Conservation (phyloP, 1,140 invertebrate genomes). For the Trichogramma pretiosum region DNA sequence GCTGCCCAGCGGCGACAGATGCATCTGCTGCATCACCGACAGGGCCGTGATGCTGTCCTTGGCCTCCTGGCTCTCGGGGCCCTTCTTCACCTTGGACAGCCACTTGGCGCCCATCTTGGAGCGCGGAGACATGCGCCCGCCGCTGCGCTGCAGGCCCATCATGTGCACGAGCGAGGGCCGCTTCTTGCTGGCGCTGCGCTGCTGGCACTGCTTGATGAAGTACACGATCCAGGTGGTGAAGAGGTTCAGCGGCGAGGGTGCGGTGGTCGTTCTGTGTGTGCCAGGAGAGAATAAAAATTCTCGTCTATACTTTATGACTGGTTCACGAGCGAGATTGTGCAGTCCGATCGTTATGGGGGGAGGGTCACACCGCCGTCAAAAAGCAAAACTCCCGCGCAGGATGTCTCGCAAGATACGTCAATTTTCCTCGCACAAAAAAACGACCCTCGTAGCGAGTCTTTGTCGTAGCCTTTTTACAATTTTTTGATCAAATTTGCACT, state of each 20-base stretch:
- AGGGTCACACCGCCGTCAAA: no score
- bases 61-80: constrained; percentile 54
- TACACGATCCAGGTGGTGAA: constrained; percentile 90
- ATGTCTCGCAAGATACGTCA: no score
- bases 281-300: no score
- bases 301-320: not conserved
- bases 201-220: constrained; percentile 73
- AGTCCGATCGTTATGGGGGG: no score
- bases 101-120: constrained; percentile 79
- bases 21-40: constrained; percentile 65
- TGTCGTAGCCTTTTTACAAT: no score
- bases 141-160: constrained; percentile 63
- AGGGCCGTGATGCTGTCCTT: constrained; percentile 69
- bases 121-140: constrained; percentile 64
- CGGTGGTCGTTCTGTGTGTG: constrained; percentile 94
- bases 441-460: no score
- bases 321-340: not conserved
- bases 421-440: no score
- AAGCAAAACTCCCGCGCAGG: no score
- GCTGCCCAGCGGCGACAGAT: constrained; percentile 69
- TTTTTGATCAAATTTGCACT: no score
- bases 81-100: constrained; percentile 74
- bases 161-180: constrained; percentile 74
- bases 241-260: constrained; percentile 94
- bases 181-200: constrained; percentile 55